Conservation (phyloP, 2,113 vertebrate genomes). For the Acrocephalus arundinaceus region DNA sequence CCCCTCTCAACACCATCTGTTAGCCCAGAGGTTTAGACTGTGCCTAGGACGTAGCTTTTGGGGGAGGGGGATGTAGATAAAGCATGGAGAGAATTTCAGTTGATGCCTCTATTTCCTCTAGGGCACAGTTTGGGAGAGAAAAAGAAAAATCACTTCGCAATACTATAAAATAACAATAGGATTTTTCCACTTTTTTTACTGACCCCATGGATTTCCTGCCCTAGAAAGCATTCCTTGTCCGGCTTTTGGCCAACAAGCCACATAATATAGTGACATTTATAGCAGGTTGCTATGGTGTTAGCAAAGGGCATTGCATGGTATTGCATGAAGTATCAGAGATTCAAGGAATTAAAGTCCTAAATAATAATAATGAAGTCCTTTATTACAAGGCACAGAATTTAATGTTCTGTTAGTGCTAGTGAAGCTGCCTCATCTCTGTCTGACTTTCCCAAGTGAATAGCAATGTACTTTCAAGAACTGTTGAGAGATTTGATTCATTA, state of each 20-base stretch:
- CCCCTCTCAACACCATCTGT: constrained; percentile 49
- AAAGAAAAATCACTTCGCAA: background rate
- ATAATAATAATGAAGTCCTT: background rate
- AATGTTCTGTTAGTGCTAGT: background rate
- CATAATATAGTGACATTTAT: background rate
- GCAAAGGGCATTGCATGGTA: background rate
- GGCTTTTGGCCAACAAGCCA: background rate
- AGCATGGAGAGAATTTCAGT: background rate
- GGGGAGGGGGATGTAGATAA: constrained; percentile 6
- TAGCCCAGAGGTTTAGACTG: constrained; percentile 48
- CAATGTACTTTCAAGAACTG: background rate
- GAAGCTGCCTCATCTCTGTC: background rate
- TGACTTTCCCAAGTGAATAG: background rate
- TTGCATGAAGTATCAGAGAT: background rate
- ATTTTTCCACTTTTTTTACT: background rate
- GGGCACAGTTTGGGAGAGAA: background rate
- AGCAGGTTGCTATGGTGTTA: background rate
- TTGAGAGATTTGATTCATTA: background rate
- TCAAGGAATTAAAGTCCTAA: background rate
- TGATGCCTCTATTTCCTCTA: background rate
- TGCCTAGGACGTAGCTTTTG: background rate
- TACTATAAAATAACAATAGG: background rate
- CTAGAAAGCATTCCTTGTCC: background rate
- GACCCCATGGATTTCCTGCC: background rate
- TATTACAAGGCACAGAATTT: background rate